phyloP scores from a whole-genome alignment of 37 sponge, comb jelly and placozoan genomes.

The Chondrosia reniformis region DNA sequence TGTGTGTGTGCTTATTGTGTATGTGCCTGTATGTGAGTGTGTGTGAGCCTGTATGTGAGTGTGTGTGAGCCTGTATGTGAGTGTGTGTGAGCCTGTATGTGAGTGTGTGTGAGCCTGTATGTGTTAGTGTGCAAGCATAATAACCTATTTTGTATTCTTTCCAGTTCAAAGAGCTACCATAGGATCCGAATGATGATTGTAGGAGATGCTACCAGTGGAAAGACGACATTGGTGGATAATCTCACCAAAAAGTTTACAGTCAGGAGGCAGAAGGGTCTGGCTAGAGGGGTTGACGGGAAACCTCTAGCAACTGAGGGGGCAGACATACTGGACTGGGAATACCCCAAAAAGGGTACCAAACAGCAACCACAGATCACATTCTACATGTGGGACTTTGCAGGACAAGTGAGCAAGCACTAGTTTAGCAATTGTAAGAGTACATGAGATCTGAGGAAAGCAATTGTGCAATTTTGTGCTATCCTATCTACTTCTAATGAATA shows the following conservation, averaged over 20 bases:
- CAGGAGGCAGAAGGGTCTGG: conserved; percentile 43
- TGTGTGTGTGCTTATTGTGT: not conserved
- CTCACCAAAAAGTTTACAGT: conserved; percentile 54
- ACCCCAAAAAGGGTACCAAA: conserved; percentile 26
- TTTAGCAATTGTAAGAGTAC: not conserved
- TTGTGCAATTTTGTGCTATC: no score
- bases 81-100: no score
- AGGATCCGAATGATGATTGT: conserved; percentile 79
- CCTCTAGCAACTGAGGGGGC: conserved; percentile 72
- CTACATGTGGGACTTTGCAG: conserved; percentile 93
- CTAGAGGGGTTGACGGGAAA: conserved; percentile 14
- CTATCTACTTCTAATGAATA: no score
- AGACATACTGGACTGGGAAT: conserved; percentile 78
- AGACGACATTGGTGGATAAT: conserved; percentile 71
- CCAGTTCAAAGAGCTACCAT: conserved; percentile 68
- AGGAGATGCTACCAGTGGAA: conserved; percentile 69
- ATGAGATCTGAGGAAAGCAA: no score
- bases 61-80: no score
- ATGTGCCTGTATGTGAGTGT: no score
- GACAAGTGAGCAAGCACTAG: conserved; percentile 49
- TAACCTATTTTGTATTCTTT: no score
- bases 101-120: no score
- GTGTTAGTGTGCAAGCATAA: no score
- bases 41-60: no score
- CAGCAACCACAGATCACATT: conserved; percentile 45